phyloP scores from a whole-genome alignment of 53 echinoderm and acorn worm species.

The Echinarachnius parma region DNA sequence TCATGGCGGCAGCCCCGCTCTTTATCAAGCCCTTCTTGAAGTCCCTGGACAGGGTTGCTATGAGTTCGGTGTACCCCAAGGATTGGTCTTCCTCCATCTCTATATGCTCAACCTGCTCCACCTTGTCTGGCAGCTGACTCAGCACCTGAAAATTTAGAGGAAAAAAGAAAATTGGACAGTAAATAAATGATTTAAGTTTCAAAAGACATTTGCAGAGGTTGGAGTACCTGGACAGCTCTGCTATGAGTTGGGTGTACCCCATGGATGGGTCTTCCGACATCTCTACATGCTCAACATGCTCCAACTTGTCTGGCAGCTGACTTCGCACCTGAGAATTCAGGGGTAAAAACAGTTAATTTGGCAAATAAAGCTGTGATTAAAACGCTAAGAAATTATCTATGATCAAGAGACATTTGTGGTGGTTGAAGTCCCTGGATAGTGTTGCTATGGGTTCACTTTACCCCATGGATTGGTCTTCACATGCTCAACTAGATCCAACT shows the following conservation, averaged over 20 bases:
- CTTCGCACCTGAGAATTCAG: conserved; percentile 77
- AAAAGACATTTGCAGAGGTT: conserved; percentile 4
- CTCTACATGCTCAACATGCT: conserved; percentile 53
- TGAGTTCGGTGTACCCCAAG: conserved; percentile 53
- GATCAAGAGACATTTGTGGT: too few relatives aligned
- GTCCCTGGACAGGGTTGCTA: conserved; percentile 43
- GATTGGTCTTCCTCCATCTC: conserved; percentile 65
- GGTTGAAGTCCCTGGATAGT: conserved; percentile 47
- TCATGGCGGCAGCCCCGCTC: conserved; percentile 49
- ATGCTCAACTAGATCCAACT: conserved; percentile 55
- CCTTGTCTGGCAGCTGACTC: conserved; percentile 78
- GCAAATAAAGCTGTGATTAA: too few relatives aligned
- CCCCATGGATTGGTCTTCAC: conserved; percentile 54
- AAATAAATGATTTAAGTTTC: too few relatives aligned
- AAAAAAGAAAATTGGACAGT: too few relatives aligned
- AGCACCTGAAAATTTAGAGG: conserved; percentile 71
- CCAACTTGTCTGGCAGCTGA: conserved; percentile 78
- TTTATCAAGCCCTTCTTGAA: conserved; percentile 12
- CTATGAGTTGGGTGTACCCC: conserved; percentile 54
- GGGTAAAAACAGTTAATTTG: too few relatives aligned
- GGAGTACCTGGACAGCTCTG: conserved; percentile 43
- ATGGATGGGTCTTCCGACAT: conserved; percentile 61
- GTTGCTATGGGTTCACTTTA: conserved; percentile 56
- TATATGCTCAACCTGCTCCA: conserved; percentile 54
- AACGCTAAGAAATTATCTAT: too few relatives aligned